Evolutionary conservation across 2,888 invertebrate species (phyloP), one percentile per base, ranked within the genome.

Genomic region (Lasioglossum pauxillum): DNA sequence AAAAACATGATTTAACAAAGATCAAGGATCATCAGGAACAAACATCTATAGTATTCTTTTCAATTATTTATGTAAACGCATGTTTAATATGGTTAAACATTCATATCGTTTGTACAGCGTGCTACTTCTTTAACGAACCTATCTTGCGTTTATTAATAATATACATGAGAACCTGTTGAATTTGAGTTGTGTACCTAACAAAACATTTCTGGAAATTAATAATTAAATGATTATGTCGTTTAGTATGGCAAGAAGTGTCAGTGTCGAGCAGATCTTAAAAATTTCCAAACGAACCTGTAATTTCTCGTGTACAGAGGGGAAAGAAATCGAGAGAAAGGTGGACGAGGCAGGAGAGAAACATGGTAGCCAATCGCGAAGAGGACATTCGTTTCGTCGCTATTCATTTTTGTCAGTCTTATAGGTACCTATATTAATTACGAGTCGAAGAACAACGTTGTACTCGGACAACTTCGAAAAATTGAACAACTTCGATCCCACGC

Each of bases 351-450:
- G 23, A 31, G 31, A 79, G 41, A 53, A 64, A 71, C 53, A 57
- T 67, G 57, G 53, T 75, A 67, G 80, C 72, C 76, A 78, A 73
- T 79, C 79, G 72, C 72, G 64, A 44, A 82, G 75, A 76, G 76
- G 44, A 86, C 81, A 84, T 76, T 75, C 49, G 57, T 83, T 82
- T 88, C 80, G 87, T 88, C 87, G 79, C 77, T 86, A 90, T 90
- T 81, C 84, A 82, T 88, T 90, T 85, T 69, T 35, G 8, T 93
- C 93, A 92, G 91, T 93, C 91, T 92, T 90, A 89, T 92, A 80
- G 72, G 71, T 82, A 73, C 72, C 78, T 85, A 82, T 46, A 78
- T 67, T 84, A 84, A 87, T 90, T 60, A 69, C 64, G 69, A 67
- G 79, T 79, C 79, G 69, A 82, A 74, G 71, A 84, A 38, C 53